Evolutionary conservation across 2,797 vertebrate species (phyloP), one percentile per base, ranked within the genome.

Genomic region (Triplophysa yarkandensis): DNA sequence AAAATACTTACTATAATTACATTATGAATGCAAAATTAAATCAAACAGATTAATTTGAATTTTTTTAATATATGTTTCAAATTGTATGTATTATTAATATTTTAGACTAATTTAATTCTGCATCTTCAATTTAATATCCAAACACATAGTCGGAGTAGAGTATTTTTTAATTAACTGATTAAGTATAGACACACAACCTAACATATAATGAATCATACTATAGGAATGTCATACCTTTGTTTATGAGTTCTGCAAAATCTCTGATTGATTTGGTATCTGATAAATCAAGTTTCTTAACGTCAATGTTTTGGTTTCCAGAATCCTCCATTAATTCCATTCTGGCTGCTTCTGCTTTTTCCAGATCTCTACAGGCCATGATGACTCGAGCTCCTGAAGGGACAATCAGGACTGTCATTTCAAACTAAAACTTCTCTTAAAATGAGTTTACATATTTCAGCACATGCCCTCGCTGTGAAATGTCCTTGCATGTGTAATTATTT

Each of bases 291-390:
- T 94, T 95, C 76, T 87, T 92, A 16, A 92, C 91, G 39, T 94
- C 72, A 44, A 98, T 54, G 11, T 96, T 87, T 80, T 93, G 89
- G 80, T 95, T 98, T 78, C 93, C 94, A 0, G 94, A 95, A 76
- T 91, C 87, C 46, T 90, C 89, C 74, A 89, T 83, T 78, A 98
- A 95, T 52, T 96, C 95, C 2, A 48, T 71, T 79, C 91, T 92
- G 44, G 94, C 94, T n/a, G 86, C 87, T 80, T 96, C 93, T 21
- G 90, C 96, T 78, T 95, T 95, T 52, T 83, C 90, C 50, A 91
- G 39, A 85, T 98, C 94, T 80, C 95, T 92, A 87, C 95, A 98
- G 16, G 95, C 96, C 75, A 98, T 85, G 78, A 97, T 90, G 50
- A 98, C 92, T 3, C 90, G 93, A 0, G 95, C 96, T 27, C 96